These are phyloP conservation scores for Andrena bucephala DNA, from an alignment of 2,888 invertebrate genomes.

Conservation along the genomic window DNA sequence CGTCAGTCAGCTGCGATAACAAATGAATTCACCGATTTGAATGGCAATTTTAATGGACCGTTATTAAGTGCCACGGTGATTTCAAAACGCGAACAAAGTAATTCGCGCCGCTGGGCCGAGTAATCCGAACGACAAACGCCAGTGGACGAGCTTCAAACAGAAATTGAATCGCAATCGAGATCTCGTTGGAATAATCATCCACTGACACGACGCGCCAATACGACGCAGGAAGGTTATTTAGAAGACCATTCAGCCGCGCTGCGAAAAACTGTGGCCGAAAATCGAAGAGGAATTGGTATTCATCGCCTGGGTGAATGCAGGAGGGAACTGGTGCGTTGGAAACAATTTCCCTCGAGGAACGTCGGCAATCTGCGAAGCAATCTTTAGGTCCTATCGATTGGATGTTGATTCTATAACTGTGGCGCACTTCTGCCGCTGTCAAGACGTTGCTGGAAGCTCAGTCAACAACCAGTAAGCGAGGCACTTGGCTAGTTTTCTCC, in stretches of 20 bases:
- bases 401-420: constrained; percentile 54
- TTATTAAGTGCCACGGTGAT: constrained; percentile 6
- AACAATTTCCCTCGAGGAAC: constrained; percentile 59
- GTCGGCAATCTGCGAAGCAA: constrained; percentile 51
- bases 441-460: constrained; percentile 37
- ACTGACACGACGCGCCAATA: neutral
- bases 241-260: neutral
- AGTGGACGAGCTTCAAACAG: neutral
- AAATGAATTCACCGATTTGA: constrained; percentile 14
- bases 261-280: neutral
- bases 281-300: neutral
- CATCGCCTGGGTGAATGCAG: neutral
- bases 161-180: neutral
- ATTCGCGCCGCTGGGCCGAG: neutral
- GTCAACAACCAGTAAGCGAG: constrained; percentile 28
- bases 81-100: constrained; percentile 1
- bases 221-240: neutral
- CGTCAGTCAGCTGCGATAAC: constrained; percentile 5
- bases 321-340: constrained; percentile 25
- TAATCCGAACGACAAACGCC: neutral
- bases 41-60: constrained; percentile 28
- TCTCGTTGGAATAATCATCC: neutral
- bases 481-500: constrained; percentile 49
- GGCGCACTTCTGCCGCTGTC: constrained; percentile 32
- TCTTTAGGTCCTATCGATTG: constrained; percentile 55